phyloP scores from a whole-genome alignment of 2,888 invertebrate species.

The Hymenopus coronatus region DNA sequence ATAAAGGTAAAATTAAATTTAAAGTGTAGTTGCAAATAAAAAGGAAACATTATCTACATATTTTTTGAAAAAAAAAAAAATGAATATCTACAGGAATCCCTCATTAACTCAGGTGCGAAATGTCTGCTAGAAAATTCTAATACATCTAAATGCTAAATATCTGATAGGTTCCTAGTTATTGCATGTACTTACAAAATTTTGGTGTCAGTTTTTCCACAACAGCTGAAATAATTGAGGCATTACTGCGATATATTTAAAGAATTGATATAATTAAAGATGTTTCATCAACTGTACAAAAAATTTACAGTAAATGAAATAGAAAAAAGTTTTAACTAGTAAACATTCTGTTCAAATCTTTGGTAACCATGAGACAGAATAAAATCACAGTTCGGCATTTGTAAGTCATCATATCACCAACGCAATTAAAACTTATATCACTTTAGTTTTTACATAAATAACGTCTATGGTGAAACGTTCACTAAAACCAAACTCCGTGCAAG shows the following conservation, averaged over 20 bases:
- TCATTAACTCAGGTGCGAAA: neutral
- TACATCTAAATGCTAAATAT: too few relatives aligned
- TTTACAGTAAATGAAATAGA: neutral
- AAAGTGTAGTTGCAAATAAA: too few relatives aligned
- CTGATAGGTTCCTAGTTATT: too few relatives aligned
- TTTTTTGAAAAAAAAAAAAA: neutral
- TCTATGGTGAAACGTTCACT: neutral
- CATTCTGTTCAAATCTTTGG: neutral
- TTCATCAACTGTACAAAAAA: neutral
- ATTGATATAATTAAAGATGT: neutral
- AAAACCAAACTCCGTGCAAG: neutral
- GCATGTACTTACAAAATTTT: too few relatives aligned
- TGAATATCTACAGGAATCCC: neutral
- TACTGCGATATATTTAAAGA: neutral
- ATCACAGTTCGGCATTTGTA: neutral
- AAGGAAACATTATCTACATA: too few relatives aligned
- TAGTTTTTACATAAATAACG: neutral
- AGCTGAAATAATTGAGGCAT: neutral
- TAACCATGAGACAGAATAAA: neutral
- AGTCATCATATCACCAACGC: neutral
- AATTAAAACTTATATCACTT: neutral
- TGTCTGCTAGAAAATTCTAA: too few relatives aligned
- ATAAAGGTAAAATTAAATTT: too few relatives aligned
- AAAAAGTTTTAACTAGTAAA: neutral
- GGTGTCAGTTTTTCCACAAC: too few relatives aligned